Base-by-base conservation (phyloP, 2,113 vertebrate species). In the Centropristis striata region DNA sequence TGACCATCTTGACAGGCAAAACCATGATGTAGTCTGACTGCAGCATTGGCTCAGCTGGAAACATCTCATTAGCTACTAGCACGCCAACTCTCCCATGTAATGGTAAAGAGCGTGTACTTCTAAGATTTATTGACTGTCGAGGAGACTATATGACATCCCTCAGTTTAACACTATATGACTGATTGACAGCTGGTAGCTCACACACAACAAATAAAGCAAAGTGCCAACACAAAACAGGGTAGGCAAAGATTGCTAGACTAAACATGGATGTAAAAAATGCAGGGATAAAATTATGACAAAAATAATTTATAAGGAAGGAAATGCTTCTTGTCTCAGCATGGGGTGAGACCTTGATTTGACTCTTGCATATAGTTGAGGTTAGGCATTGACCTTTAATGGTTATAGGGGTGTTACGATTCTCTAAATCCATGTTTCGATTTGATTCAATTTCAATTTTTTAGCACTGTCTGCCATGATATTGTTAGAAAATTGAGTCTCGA, bases 1-100 rank as follows among this genome's bases (percentile, higher is more conserved):
- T 27, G 23, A 39, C 9, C 10, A 32, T 15, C 28, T 57, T 21
- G 20, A 36, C 63, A 49, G 60, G 25, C 23, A 12, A 47, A 67
- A 28, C 20, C 25, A 63, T 36, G 7, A 46, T 23, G 23, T 39
- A 28, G 13, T 42, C 39, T 37, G 47, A 51, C 37, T 20, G 28
- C 64, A 37, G 32, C 41, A 39, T 47, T 18, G 47, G 15, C 49
- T 20, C 23, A 39, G 32, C 8, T 47, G 51, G 39, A 73, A 77
- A 57, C 53, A 32, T 57, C 21, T 58, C 50, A 58, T 50, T 55
- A 23, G 51, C 13, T 25, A 11, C 50, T 27, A 37, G 18, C 59
- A 37, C n/a, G 4, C 63, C 8, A 58, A 65, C 71, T 66, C 10
- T 4, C 15, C 42, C 61, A 36, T 67, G 51, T 58, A 32, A 72